Evolutionary conservation across 2,113 vertebrate species (phyloP).

Genomic region (Orientallactaga bullata): DNA sequence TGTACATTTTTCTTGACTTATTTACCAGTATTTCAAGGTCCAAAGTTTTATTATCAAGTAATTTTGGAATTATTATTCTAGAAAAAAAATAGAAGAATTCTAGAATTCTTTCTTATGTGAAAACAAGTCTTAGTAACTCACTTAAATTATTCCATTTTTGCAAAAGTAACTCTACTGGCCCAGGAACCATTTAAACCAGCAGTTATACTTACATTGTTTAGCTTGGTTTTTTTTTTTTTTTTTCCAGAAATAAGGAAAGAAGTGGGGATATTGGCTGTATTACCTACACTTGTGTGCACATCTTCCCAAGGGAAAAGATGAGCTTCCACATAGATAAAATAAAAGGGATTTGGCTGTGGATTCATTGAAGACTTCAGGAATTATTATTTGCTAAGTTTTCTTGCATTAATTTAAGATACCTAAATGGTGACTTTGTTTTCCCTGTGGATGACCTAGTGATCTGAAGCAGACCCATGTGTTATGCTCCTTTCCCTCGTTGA

Average conservation of each 20-base stretch:
- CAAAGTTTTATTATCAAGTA: neutral
- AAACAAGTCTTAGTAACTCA: neutral
- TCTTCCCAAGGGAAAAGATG: neutral
- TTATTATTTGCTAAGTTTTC: neutral
- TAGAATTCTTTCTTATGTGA: neutral
- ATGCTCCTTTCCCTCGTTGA: neutral
- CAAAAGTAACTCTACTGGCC: neutral
- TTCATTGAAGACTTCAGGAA: neutral
- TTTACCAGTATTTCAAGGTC: neutral
- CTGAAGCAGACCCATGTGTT: neutral
- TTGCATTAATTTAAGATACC: neutral
- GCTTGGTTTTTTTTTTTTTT: neutral
- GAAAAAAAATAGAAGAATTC: neutral
- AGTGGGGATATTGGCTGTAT: neutral
- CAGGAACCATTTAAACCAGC: neutral
- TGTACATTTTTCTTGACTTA: neutral
- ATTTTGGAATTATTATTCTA: neutral
- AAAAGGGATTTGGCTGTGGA: neutral
- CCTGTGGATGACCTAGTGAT: neutral
- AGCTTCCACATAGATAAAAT: neutral
- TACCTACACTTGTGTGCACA: neutral
- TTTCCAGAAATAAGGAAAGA: neutral
- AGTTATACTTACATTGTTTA: neutral
- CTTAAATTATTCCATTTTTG: neutral
- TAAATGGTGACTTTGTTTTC: slow-evolving; percentile 36